These are phyloP conservation scores for Atrichornis clamosus DNA, from an alignment of 2,113 vertebrate genomes.

Conservation along the genomic window DNA sequence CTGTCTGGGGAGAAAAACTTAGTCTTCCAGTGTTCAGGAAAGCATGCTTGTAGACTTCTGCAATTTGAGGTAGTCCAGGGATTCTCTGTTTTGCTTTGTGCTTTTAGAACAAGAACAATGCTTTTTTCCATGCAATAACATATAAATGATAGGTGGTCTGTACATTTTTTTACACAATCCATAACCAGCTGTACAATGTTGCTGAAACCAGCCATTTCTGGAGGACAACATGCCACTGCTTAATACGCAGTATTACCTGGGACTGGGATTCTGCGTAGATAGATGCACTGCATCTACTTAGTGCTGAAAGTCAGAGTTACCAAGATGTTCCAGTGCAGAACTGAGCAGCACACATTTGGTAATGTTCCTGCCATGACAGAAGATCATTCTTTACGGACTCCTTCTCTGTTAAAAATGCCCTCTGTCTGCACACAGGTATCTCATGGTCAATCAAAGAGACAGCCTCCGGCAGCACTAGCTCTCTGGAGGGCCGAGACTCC, in stretches of 20 bases:
- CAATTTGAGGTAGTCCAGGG: neutral
- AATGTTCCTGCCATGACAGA: neutral
- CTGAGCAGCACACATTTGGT: neutral
- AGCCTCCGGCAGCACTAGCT: conserved; percentile 72
- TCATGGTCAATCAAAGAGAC: conserved; percentile 94
- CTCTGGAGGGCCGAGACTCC: conserved; percentile 69
- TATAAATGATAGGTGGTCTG: fast-evolving
- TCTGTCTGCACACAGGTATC: conserved; percentile 78
- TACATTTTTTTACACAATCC: neutral
- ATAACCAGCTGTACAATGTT: neutral
- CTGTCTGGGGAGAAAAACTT: neutral
- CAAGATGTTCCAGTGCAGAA: neutral
- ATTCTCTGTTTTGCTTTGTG: neutral
- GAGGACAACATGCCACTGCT: fast-evolving
- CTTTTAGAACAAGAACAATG: neutral
- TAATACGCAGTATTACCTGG: neutral
- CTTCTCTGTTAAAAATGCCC: neutral
- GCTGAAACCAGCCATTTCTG: neutral
- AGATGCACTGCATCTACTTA: neutral
- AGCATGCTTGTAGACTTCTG: neutral
- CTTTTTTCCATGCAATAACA: neutral
- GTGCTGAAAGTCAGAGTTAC: neutral
- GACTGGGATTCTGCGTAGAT: neutral
- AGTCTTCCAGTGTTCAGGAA: neutral
- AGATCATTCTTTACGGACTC: neutral